Conservation (phyloP, 2,113 vertebrate species). For the Pterocles orientalis region DNA sequence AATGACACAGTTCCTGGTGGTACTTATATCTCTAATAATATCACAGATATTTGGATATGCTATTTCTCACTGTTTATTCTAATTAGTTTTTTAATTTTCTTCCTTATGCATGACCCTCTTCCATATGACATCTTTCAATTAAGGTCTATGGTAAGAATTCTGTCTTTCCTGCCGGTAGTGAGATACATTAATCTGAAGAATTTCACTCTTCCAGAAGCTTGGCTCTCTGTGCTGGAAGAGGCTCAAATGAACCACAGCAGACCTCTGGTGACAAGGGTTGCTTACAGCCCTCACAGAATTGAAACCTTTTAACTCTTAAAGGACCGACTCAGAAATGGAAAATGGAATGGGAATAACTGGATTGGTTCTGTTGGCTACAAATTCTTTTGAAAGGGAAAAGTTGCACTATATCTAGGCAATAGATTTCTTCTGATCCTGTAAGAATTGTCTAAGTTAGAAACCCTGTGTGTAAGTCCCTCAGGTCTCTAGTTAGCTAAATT, state of each 20-base stretch:
- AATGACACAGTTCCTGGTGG: neutral
- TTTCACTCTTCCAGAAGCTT: neutral
- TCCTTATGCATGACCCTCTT: neutral
- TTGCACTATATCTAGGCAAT: neutral
- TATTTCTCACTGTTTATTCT: constrained; percentile 26
- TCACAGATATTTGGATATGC: neutral
- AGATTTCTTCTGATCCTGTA: neutral
- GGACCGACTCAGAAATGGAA: neutral
- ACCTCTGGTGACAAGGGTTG: neutral
- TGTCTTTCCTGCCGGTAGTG: neutral
- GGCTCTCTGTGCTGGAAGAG: neutral
- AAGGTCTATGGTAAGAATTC: neutral
- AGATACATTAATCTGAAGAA: neutral
- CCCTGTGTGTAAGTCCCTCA: neutral
- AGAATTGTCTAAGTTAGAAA: neutral
- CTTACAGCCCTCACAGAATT: neutral
- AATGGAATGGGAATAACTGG: neutral
- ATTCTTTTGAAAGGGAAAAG: neutral
- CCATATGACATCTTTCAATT: neutral
- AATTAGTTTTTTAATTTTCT: neutral
- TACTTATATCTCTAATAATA: neutral
- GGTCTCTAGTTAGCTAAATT: neutral
- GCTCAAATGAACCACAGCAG: neutral
- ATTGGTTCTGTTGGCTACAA: neutral
- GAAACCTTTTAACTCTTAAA: neutral